These are phyloP conservation scores for Charina bottae DNA, from an alignment of 2,113 vertebrate genomes.

Conservation along the genomic window DNA sequence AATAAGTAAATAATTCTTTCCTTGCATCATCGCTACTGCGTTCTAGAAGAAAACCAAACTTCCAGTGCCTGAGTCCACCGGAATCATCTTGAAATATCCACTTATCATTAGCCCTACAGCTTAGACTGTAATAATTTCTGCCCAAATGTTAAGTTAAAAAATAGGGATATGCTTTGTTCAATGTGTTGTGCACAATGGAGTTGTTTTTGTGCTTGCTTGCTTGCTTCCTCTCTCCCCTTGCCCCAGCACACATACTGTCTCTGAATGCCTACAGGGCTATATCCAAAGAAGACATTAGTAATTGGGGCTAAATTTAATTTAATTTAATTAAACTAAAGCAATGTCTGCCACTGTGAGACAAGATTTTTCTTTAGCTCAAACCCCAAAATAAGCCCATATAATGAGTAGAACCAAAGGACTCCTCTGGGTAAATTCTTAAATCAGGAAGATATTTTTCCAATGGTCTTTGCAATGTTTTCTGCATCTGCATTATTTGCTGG, in stretches of 20 bases:
- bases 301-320: not conserved
- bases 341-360: not conserved
- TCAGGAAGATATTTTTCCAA: not conserved
- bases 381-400: not conserved
- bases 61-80: not conserved
- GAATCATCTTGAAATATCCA: not conserved
- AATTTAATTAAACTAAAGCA: not conserved
- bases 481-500: not conserved
- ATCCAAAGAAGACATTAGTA: not conserved
- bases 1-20: not conserved
- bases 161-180: not conserved
- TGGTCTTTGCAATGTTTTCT: not conserved
- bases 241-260: not conserved
- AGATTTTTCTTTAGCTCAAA: not conserved
- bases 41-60: not conserved
- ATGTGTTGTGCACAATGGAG: not conserved
- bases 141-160: not conserved
- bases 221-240: not conserved
- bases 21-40: not conserved
- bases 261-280: not conserved
- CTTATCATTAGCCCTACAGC: not conserved
- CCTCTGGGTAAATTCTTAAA: not conserved
- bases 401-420: not conserved
- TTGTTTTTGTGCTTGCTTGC: not conserved
- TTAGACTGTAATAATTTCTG: not conserved